A percentile compares a stretch with the other conserved stretches of the same genome.
Evolutionary conservation across 2,888 invertebrate genomes (phyloP).

Genomic region (Tenthredo scrophulariae): DNA sequence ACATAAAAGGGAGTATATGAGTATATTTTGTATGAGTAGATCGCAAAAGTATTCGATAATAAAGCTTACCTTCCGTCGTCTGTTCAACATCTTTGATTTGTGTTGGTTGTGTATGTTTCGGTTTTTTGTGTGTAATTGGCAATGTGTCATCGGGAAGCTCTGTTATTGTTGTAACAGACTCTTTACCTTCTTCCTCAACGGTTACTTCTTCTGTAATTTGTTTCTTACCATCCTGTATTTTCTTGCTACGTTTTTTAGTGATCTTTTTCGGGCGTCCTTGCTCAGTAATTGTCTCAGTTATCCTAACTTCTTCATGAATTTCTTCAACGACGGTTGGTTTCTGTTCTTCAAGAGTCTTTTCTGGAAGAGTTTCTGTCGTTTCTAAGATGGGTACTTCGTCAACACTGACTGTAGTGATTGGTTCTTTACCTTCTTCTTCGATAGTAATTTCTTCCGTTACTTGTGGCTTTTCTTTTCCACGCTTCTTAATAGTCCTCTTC

Average conservation of each 20-base stretch:
- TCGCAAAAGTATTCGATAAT: conserved; percentile 63
- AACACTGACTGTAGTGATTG: conserved; percentile 72
- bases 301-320: conserved; percentile 61
- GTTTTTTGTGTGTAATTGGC: conserved; percentile 68
- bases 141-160: conserved; percentile 67
- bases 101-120: conserved; percentile 60
- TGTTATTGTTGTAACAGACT: conserved; percentile 56
- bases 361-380: conserved; percentile 69
- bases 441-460: conserved; percentile 78
- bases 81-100: conserved; percentile 55
- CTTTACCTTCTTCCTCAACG: conserved; percentile 61
- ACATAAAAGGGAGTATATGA: neutral
- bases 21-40: conserved; percentile 40
- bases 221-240: conserved; percentile 73
- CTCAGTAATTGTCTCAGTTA: conserved; percentile 71
- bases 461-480: conserved; percentile 76
- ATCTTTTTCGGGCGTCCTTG: conserved; percentile 75
- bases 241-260: conserved; percentile 68
- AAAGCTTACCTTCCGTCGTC: conserved; percentile 66
- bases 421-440: conserved; percentile 77
- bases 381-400: conserved; percentile 47
- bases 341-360: conserved; percentile 69
- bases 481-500: conserved; percentile 76
- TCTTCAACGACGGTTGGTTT: conserved; percentile 61
- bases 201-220: conserved; percentile 63